phyloP scores from a whole-genome alignment of 2,113 vertebrate genomes.

The Oxyruncus cristatus region DNA sequence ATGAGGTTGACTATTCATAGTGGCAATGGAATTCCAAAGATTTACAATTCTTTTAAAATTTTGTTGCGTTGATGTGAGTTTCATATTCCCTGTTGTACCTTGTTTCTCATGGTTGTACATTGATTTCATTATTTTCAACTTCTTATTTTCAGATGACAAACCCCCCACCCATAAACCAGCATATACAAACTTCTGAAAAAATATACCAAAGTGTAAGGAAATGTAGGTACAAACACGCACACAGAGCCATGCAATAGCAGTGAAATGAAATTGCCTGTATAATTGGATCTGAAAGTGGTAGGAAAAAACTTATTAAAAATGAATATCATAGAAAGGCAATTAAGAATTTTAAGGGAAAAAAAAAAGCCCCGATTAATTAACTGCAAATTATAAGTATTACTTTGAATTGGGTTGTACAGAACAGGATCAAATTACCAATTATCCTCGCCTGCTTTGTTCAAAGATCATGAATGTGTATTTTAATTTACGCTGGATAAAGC shows the following conservation, averaged over 20 bases:
- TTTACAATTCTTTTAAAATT: neutral
- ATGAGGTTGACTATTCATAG: neutral
- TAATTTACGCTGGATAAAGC: neutral
- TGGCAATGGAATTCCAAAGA: neutral
- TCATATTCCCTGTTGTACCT: neutral
- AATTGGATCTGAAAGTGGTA: constrained; percentile 27
- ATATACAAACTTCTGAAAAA: neutral
- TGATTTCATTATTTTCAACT: neutral
- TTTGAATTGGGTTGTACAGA: neutral
- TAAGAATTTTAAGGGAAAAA: constrained; percentile 32
- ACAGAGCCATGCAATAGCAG: neutral
- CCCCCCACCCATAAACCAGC: neutral
- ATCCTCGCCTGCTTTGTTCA: neutral
- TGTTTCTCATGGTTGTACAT: neutral
- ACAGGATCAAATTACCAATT: constrained; percentile 3
- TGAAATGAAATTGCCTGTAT: neutral
- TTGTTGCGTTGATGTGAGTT: neutral
- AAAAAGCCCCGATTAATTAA: constrained; percentile 39
- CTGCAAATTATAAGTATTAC: constrained; percentile 51
- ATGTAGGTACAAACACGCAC: neutral
- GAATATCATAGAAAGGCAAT: constrained; percentile 35
- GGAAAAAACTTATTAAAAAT: constrained; percentile 31
- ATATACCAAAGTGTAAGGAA: neutral
- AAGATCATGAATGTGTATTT: constrained; percentile 45
- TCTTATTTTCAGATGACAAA: neutral